Percentiles rank a stretch among this genome's conserved stretches.
These are phyloP conservation scores for Leucopsar rothschildi DNA, from an alignment of 2,113 vertebrate genomes.

Conservation along the genomic window DNA sequence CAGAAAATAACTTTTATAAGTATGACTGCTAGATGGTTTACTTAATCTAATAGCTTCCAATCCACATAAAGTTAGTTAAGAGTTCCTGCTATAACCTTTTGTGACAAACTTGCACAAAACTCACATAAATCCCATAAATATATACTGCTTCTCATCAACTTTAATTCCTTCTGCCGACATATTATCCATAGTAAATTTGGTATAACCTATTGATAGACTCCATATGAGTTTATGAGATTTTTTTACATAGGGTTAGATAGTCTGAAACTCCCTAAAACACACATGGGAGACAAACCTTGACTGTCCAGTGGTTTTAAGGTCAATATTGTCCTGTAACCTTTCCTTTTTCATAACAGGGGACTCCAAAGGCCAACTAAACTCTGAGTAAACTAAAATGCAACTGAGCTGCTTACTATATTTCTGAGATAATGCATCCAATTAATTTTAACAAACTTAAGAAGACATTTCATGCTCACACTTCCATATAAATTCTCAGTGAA, in stretches of 20 bases:
- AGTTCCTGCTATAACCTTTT: neutral
- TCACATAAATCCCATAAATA: neutral
- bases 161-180: neutral
- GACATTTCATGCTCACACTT: neutral
- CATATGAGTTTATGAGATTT: neutral
- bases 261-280: neutral
- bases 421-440: neutral
- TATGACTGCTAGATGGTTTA: neutral
- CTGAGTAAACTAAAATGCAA: neutral
- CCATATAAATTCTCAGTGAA: neutral
- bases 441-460: neutral
- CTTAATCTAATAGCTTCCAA: slow-evolving; percentile 15
- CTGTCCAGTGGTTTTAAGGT: neutral
- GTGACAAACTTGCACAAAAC: neutral
- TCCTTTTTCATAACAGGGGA: neutral
- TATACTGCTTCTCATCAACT: neutral
- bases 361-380: neutral
- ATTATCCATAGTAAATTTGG: neutral
- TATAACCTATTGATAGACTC: neutral
- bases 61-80: slow-evolving; percentile 9
- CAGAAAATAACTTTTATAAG: neutral
- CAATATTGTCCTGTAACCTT: neutral
- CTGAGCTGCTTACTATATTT: neutral
- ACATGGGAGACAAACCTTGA: neutral
- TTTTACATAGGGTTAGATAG: neutral